Evolutionary conservation across 2,797 vertebrate species (phyloP).

Genomic region (Microctenopoma lineatum): DNA sequence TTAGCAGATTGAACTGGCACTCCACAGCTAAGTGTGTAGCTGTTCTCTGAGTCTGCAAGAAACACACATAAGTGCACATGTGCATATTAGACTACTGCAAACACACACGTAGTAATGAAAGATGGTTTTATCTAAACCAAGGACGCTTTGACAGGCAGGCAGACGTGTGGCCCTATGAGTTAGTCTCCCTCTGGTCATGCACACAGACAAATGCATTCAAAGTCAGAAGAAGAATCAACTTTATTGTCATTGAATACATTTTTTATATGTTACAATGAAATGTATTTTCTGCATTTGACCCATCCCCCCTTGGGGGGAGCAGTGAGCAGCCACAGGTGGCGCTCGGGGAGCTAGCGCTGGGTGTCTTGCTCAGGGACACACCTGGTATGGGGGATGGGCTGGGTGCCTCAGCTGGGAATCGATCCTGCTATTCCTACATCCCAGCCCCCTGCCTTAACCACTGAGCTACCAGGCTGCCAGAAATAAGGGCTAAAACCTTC

Average conservation of each 20-base stretch:
- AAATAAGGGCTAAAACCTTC: conserved; percentile 56
- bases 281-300: too few relatives aligned
- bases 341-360: too few relatives aligned
- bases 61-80: conserved; percentile 35
- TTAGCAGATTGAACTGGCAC: conserved; percentile 86
- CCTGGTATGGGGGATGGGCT: too few relatives aligned
- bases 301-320: too few relatives aligned
- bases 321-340: too few relatives aligned
- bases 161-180: conserved; percentile 39
- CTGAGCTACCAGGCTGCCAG: neutral
- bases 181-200: conserved; percentile 16
- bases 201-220: conserved; percentile 39
- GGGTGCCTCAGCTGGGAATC: too few relatives aligned
- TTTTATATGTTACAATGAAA: too few relatives aligned
- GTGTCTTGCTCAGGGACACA: too few relatives aligned
- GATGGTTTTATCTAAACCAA: too few relatives aligned
- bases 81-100: conserved; percentile 4
- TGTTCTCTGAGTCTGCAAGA: conserved; percentile 90
- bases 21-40: conserved; percentile 93
- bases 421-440: too few relatives aligned
- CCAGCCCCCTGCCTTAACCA: too few relatives aligned
- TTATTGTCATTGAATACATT: too few relatives aligned
- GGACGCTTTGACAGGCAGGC: neutral
- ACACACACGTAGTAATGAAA: conserved; percentile 6
- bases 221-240: neutral